Percentiles rank a stretch among this genome's conserved stretches.
These are phyloP conservation scores for Verasper variegatus DNA, from an alignment of 2,113 vertebrate genomes.

Conservation along the genomic window DNA sequence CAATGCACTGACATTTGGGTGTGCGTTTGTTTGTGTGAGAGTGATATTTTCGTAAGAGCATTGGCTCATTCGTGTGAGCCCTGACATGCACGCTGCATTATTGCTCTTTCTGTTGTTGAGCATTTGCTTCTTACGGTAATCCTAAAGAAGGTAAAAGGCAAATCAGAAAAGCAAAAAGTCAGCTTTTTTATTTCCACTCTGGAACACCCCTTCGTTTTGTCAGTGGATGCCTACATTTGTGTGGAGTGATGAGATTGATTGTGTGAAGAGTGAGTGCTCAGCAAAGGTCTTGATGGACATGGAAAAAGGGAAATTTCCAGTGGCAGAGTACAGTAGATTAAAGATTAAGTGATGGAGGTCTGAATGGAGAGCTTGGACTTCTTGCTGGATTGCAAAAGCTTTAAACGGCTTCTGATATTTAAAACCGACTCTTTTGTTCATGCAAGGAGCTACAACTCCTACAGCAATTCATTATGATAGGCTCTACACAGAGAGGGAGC, in stretches of 20 bases:
- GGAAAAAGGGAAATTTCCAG: slow-evolving; percentile 48
- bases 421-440: slow-evolving; percentile 61
- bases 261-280: slow-evolving; percentile 69
- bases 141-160: slow-evolving; percentile 29
- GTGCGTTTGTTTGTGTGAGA: neutral
- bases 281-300: slow-evolving; percentile 58
- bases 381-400: slow-evolving; percentile 66
- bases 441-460: slow-evolving; percentile 46
- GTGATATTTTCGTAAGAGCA: neutral
- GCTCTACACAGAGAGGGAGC: slow-evolving; percentile 34
- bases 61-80: slow-evolving; percentile 8
- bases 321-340: slow-evolving; percentile 58
- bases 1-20: neutral
- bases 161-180: slow-evolving; percentile 43
- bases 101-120: slow-evolving; percentile 31
- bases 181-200: slow-evolving; percentile 47
- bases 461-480: slow-evolving; percentile 53
- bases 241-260: slow-evolving; percentile 65
- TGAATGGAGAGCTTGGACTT: slow-evolving; percentile 51
- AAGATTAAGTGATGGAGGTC: slow-evolving; percentile 51
- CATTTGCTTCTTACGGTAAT: slow-evolving; percentile 22
- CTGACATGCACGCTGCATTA: slow-evolving; percentile 25
- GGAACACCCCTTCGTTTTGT: slow-evolving; percentile 53
- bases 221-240: slow-evolving; percentile 31
- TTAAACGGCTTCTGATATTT: slow-evolving; percentile 67